Conservation (phyloP, 2,113 vertebrate species). For the Apteryx mantelli region DNA sequence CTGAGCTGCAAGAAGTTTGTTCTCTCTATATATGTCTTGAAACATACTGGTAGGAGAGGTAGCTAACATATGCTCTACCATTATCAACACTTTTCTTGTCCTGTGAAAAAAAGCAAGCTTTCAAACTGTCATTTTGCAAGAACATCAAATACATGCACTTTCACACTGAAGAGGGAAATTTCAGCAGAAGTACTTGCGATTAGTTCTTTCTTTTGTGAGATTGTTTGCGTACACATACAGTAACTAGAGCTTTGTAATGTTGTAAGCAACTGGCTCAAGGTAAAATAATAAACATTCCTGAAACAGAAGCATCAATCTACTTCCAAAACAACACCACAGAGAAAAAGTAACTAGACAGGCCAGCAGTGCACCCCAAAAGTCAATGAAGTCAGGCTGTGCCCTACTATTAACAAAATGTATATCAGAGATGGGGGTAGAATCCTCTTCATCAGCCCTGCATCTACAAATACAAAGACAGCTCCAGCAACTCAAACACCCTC, state of each 20-base stretch:
- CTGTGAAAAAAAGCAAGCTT: slow-evolving; percentile 50
- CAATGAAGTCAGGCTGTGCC: neutral
- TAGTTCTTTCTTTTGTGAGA: slow-evolving; percentile 5
- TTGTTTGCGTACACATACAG: neutral
- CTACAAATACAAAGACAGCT: neutral
- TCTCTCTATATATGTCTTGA: slow-evolving; percentile 2
- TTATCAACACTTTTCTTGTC: slow-evolving; percentile 45
- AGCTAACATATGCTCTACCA: slow-evolving; percentile 36
- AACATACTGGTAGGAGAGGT: slow-evolving; percentile 14
- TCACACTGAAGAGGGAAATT: slow-evolving; percentile 19
- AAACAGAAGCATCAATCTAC: neutral
- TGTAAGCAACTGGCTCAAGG: neutral
- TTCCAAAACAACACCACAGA: neutral
- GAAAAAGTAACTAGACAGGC: neutral
- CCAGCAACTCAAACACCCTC: neutral
- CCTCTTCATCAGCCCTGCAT: neutral
- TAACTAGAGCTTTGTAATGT: neutral
- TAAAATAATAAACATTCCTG: neutral
- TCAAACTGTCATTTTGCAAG: slow-evolving; percentile 41
- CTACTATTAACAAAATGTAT: neutral
- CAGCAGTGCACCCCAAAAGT: neutral
- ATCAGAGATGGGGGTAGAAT: neutral
- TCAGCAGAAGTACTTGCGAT: neutral
- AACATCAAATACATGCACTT: slow-evolving; percentile 15
- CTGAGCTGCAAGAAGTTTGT: neutral